Percentiles rank a stretch among this genome's conserved stretches.
Conservation (phyloP, 2,797 vertebrate species). For the Buphagus erythrorhynchus region DNA sequence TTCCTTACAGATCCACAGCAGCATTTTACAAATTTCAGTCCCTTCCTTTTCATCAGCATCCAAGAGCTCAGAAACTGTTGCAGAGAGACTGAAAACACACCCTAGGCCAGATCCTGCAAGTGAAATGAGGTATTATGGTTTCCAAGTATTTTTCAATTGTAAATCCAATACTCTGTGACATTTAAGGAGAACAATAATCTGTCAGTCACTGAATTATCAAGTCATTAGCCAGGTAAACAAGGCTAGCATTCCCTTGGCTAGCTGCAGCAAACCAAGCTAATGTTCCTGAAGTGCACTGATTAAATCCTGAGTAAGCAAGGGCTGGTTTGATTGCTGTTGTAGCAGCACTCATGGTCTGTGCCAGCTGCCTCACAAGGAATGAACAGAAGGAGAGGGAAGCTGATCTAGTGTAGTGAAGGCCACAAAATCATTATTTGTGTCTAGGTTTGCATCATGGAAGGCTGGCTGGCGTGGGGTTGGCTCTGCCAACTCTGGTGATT, state of each 20-base stretch:
- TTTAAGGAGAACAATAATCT: neutral
- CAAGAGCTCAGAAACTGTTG: slow-evolving; percentile 52
- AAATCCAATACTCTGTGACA: neutral
- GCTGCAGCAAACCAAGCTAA: neutral
- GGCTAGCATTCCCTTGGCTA: neutral
- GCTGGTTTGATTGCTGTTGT: neutral
- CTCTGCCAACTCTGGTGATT: neutral
- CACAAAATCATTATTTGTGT: neutral
- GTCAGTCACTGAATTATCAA: neutral
- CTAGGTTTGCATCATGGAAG: neutral
- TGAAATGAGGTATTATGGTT: slow-evolving; percentile 68
- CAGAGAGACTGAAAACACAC: slow-evolving; percentile 61
- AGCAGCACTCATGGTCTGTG: neutral
- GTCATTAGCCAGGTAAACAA: neutral
- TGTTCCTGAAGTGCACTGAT: neutral
- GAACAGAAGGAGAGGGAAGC: neutral
- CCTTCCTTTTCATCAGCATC: slow-evolving; percentile 76
- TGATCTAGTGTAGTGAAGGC: neutral
- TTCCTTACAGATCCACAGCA: slow-evolving; percentile 75
- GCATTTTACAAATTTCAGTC: slow-evolving; percentile 76
- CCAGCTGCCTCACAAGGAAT: neutral
- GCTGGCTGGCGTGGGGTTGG: neutral
- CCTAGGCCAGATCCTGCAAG: slow-evolving; percentile 49
- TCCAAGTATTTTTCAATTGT: neutral
- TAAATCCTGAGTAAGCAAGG: neutral